phyloP scores from a whole-genome alignment of 2,113 vertebrate genomes.

The Ceratotherium simum region DNA sequence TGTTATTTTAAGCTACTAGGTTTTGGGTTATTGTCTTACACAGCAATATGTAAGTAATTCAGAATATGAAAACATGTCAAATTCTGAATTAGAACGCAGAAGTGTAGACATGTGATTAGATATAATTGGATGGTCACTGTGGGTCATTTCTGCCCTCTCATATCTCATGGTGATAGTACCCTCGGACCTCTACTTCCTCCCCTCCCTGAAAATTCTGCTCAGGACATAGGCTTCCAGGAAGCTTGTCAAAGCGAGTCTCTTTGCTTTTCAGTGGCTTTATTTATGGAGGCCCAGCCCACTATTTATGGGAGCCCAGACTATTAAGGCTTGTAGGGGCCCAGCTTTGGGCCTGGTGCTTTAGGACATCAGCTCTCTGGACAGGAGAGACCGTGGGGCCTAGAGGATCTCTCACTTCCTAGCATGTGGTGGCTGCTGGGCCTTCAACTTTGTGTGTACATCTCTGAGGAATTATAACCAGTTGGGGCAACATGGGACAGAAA shows the following conservation, averaged over 20 bases:
- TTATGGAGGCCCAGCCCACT: neutral
- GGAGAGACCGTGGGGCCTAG: neutral
- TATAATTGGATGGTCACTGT: neutral
- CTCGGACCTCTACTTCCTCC: neutral
- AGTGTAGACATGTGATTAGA: neutral
- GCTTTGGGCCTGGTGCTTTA: neutral
- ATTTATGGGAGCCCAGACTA: neutral
- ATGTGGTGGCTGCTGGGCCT: neutral
- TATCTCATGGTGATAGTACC: neutral
- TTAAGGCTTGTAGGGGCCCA: neutral
- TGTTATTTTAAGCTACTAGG: neutral
- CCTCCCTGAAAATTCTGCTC: neutral
- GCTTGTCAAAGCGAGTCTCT: neutral
- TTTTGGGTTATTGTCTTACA: neutral
- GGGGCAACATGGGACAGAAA: neutral
- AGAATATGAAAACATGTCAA: neutral
- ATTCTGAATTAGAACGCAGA: neutral
- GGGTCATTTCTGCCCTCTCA: neutral
- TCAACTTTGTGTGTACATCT: neutral
- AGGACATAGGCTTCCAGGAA: neutral
- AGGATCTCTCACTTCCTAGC: neutral
- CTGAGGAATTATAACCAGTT: neutral
- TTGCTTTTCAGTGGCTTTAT: neutral
- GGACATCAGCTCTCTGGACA: neutral
- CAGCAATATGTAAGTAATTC: neutral